Evolutionary conservation across 2,888 invertebrate genomes (phyloP), one percentile per base, ranked within the genome.

Genomic region (Liodrosophila aerea): DNA sequence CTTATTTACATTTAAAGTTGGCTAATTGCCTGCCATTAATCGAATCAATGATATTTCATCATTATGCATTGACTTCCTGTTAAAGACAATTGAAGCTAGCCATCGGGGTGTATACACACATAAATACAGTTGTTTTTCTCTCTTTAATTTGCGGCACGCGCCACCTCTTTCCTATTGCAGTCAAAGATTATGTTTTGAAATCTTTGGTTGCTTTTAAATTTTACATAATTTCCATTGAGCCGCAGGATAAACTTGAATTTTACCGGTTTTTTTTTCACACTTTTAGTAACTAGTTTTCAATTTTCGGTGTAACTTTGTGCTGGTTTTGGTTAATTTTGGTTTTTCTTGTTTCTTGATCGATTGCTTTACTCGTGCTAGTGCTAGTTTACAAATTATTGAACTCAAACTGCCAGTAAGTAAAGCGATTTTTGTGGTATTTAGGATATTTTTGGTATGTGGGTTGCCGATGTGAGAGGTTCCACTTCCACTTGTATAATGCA

Each of bases 171-270:
- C 15, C 7, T 33, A 40, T 54, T 34, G 41, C 61, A 36, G 44
- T 44, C 36, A 33, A 33, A 37, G 51, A 47, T 52, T 52, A 27
- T n/a, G 9, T 43, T 58, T 44, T 12, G 13, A 43, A 41, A 45
- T 58, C n/a, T n/a, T 72, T n/a, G 5, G 16, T 47, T 15, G 16
- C 22, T 22, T 44, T 47, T 13, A 22, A 2, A 9, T 15, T 36
- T 52, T 66, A 66, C 45, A 59, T 62, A 70, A 53, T 60, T 64
- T 58, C 41, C 37, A 46, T 34, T 43, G 29, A 9, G 13, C 34
- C 41, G 49, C 73, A 71, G 71, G 72, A 82, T 77, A 69, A 82
- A 78, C 72, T 82, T 82, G 76, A 78, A 78, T 76, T 62, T 67
- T 58, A 50, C 49, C 34, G 59, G 80, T 71, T 76, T 76, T 76